phyloP scores from a whole-genome alignment of 1,140 invertebrate species.

The Saccostrea cuccullata region DNA sequence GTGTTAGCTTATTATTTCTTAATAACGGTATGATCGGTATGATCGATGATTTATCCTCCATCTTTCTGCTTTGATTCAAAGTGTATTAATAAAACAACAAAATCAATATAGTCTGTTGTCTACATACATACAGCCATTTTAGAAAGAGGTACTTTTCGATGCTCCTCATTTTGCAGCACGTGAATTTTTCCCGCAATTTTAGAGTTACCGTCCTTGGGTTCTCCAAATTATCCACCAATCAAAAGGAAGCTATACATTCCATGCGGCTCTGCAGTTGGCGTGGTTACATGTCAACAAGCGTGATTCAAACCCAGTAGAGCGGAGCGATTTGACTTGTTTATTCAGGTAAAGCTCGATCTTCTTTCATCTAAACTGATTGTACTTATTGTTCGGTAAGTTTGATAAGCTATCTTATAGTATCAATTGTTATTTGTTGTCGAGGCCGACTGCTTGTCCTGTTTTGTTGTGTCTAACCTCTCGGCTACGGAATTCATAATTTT shows the following conservation, averaged over 20 bases:
- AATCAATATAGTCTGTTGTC: too few relatives aligned
- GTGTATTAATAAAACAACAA: too few relatives aligned
- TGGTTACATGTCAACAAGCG: conserved; percentile 20
- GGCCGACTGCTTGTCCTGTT: neutral
- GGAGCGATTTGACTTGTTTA: conserved; percentile 28
- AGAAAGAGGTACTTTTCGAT: too few relatives aligned
- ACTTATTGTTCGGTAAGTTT: conserved; percentile 24
- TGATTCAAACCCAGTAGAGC: conserved; percentile 20
- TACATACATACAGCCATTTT: too few relatives aligned
- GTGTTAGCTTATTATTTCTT: too few relatives aligned
- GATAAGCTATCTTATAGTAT: neutral
- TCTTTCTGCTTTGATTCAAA: too few relatives aligned
- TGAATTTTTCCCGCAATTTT: conserved; percentile 18
- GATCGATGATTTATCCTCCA: too few relatives aligned
- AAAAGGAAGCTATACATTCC: neutral
- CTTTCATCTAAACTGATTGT: conserved; percentile 4
- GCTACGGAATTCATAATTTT: neutral
- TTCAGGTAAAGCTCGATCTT: conserved; percentile 22
- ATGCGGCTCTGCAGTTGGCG: conserved; percentile 2
- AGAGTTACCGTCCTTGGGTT: neutral
- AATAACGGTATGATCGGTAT: too few relatives aligned
- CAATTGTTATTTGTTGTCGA: conserved; percentile 18
- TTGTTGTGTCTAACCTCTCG: neutral
- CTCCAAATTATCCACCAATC: neutral
- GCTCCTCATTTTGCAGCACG: neutral